These are phyloP conservation scores for Phoxinus phoxinus DNA, from an alignment of 2,113 vertebrate species.

Conservation along the genomic window DNA sequence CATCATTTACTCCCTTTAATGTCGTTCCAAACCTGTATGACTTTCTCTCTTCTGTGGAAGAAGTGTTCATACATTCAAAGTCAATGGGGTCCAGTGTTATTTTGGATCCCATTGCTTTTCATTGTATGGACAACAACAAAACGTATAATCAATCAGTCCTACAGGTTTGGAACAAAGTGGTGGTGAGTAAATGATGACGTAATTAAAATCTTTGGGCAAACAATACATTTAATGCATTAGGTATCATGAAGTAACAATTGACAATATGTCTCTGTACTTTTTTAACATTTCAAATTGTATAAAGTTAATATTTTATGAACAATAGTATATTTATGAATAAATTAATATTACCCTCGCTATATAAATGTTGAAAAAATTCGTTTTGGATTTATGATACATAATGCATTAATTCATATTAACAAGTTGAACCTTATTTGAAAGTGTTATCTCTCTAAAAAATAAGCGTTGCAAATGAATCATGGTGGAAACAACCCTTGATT, in stretches of 20 bases:
- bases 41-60: background rate
- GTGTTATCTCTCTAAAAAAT: background rate
- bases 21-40: background rate
- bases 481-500: background rate
- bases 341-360: background rate
- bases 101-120: too few relatives aligned
- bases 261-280: background rate
- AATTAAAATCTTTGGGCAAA: background rate
- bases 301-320: background rate
- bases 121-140: background rate
- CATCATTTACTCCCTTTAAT: background rate
- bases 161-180: background rate
- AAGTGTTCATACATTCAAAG: background rate
- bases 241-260: background rate
- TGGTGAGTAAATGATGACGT: background rate
- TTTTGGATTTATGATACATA: background rate
- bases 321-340: background rate
- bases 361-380: background rate
- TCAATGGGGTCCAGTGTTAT: background rate
- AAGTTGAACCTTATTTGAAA: constrained; percentile 27
- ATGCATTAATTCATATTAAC: background rate
- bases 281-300: background rate
- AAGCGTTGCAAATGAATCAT: background rate
- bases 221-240: background rate
- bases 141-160: background rate